Conservation (phyloP, 2,888 invertebrate species). For the Onchidella celtica region DNA sequence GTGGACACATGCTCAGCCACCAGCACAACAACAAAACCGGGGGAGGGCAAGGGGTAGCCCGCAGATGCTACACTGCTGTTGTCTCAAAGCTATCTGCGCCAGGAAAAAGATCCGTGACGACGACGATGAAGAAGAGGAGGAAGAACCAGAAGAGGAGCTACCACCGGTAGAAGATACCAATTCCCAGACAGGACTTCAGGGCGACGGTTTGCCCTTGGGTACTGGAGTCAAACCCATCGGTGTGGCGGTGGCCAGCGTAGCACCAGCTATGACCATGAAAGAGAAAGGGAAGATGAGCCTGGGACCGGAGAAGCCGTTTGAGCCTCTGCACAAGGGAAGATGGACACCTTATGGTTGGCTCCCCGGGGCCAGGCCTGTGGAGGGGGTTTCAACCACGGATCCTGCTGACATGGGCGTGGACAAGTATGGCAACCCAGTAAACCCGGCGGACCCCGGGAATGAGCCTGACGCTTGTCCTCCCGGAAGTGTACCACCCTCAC, state of each 20-base stretch:
- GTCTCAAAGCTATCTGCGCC: conserved; percentile 10
- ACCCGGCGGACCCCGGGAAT: neutral
- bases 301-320: conserved; percentile 12
- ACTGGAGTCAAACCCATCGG: neutral
- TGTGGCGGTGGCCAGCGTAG: neutral
- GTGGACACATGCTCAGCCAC: no score
- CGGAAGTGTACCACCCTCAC: neutral
- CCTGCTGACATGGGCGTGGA: conserved; percentile 9
- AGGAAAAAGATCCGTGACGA: conserved; percentile 27
- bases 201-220: neutral
- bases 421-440: conserved; percentile 9
- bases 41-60: no score
- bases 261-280: neutral
- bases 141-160: neutral
- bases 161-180: conserved; percentile 5
- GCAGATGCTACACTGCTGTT: no score
- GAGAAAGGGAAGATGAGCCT: conserved; percentile 30
- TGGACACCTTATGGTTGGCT: conserved; percentile 26
- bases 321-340: conserved; percentile 18
- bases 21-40: no score
- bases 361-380: conserved; percentile 16
- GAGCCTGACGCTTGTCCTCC: neutral
- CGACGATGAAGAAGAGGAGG: conserved; percentile 29
- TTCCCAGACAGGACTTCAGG: neutral
- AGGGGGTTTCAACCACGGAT: conserved; percentile 12